Evolutionary conservation across 2,888 invertebrate genomes (phyloP).

Genomic region (Caenorhabditis plicata): DNA sequence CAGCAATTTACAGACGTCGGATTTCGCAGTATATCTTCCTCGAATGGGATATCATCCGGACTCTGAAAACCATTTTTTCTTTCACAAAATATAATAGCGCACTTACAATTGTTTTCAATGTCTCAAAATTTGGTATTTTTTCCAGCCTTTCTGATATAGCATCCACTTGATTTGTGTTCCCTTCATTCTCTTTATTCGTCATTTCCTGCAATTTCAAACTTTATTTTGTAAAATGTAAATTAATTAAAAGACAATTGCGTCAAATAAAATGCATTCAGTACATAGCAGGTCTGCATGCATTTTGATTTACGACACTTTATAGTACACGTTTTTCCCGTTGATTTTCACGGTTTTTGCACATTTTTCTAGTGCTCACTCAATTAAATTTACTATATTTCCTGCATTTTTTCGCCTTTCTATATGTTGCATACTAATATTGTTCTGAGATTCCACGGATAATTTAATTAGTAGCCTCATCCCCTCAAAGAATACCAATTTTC

Average conservation of each 20-base stretch:
- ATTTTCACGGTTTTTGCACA: too few species aligned
- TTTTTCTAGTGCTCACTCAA: too few species aligned
- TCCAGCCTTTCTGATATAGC: constrained; percentile 8
- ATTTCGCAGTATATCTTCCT: constrained; percentile 95
- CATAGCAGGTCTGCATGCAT: not conserved
- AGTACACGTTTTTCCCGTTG: too few species aligned
- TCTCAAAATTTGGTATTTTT: constrained; percentile 10
- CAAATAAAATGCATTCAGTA: constrained; percentile 2
- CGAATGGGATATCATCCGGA: constrained; percentile 94
- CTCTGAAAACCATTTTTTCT: constrained; percentile 64
- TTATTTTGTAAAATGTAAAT: too few species aligned
- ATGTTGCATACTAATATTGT: too few species aligned
- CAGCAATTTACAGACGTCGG: constrained; percentile 97
- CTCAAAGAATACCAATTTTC: too few species aligned
- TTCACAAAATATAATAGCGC: not conserved
- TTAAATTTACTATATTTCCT: too few species aligned
- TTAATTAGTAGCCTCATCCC: too few species aligned
- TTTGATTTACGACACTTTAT: too few species aligned
- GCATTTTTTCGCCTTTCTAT: too few species aligned
- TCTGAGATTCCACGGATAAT: too few species aligned
- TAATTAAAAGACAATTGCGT: constrained; percentile 9
- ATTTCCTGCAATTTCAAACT: too few species aligned
- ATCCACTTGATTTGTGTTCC: not conserved
- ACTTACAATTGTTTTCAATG: constrained; percentile 29
- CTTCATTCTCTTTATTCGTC: constrained; percentile 17